A percentile compares a stretch with the other conserved stretches of the same genome.
Evolutionary conservation across 2,888 invertebrate genomes (phyloP).

Genomic region (Drosophila maculinotata): DNA sequence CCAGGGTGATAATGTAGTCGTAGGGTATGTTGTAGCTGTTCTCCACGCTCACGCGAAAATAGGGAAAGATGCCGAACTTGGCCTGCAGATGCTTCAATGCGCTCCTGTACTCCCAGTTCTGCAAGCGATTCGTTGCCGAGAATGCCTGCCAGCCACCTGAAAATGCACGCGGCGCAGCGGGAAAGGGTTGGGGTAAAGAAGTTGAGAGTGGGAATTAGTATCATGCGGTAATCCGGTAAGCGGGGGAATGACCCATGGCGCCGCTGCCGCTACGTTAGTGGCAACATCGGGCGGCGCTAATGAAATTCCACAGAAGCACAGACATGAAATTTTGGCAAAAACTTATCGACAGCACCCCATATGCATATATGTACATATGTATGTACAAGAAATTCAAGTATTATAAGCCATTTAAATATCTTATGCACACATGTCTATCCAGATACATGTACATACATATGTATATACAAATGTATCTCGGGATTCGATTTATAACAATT

Average conservation of each 20-base stretch:
- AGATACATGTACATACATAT: too few species aligned
- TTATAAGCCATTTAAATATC: slow-evolving; percentile 15
- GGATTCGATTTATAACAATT: slow-evolving; percentile 59
- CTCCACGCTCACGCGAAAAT: slow-evolving; percentile 83
- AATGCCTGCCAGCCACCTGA: slow-evolving; percentile 84
- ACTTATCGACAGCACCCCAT: too few species aligned
- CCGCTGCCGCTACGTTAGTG: not conserved
- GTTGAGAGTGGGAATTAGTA: slow-evolving; percentile 30
- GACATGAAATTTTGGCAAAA: slow-evolving; percentile 43
- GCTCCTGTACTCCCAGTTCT: slow-evolving; percentile 81
- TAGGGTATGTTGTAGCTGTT: slow-evolving; percentile 83
- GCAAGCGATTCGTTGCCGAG: slow-evolving; percentile 74
- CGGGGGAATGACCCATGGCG: slow-evolving; percentile 55
- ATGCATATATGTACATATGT: slow-evolving; percentile 1
- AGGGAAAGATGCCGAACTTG: slow-evolving; percentile 83
- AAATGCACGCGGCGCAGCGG: slow-evolving; percentile 28
- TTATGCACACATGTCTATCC: slow-evolving; percentile 19
- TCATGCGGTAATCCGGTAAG: slow-evolving; percentile 51
- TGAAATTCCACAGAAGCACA: slow-evolving; percentile 41
- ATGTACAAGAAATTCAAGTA: slow-evolving; percentile 16
- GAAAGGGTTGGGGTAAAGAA: slow-evolving; percentile 2
- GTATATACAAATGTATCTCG: slow-evolving; percentile 4
- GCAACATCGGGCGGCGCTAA: slow-evolving; percentile 32
- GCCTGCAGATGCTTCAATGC: slow-evolving; percentile 82
- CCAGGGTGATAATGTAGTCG: slow-evolving; percentile 83